Evolutionary conservation across 2,888 invertebrate species (phyloP).

Genomic region (Dichetophora obliterata): DNA sequence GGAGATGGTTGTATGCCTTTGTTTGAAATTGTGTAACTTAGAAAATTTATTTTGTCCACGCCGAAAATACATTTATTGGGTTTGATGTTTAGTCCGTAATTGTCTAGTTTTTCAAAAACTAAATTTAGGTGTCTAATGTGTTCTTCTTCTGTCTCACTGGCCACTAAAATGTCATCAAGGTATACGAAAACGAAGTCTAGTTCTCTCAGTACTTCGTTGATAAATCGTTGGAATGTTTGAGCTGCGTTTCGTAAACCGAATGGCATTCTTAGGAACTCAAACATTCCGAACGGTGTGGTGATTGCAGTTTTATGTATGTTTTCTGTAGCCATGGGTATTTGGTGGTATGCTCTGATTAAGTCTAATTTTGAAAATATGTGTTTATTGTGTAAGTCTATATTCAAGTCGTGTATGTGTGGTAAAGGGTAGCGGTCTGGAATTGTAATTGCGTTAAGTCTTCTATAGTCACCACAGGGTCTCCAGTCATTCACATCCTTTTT

Average conservation of each 20-base stretch:
- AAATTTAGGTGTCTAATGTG: neutral
- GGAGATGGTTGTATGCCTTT: too few relatives aligned
- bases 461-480: too few relatives aligned
- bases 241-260: constrained; percentile 37
- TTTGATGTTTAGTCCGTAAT: too few relatives aligned
- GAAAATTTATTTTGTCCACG: too few relatives aligned
- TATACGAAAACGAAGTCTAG: constrained; percentile 30
- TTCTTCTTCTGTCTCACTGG: neutral
- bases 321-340: constrained; percentile 34
- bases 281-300: constrained; percentile 24
- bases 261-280: constrained; percentile 32
- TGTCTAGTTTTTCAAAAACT: neutral
- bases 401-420: too few relatives aligned
- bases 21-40: too few relatives aligned
- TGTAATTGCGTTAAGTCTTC: too few relatives aligned
- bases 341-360: neutral
- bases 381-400: too few relatives aligned
- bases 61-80: too few relatives aligned
- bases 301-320: constrained; percentile 33
- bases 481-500: too few relatives aligned
- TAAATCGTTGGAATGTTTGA: constrained; percentile 39
- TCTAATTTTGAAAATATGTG: too few relatives aligned
- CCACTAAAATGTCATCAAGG: constrained; percentile 30
- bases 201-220: constrained; percentile 22
- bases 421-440: too few relatives aligned